Conservation (phyloP, 1,140 invertebrate species). For the Archivesica marissinica region DNA sequence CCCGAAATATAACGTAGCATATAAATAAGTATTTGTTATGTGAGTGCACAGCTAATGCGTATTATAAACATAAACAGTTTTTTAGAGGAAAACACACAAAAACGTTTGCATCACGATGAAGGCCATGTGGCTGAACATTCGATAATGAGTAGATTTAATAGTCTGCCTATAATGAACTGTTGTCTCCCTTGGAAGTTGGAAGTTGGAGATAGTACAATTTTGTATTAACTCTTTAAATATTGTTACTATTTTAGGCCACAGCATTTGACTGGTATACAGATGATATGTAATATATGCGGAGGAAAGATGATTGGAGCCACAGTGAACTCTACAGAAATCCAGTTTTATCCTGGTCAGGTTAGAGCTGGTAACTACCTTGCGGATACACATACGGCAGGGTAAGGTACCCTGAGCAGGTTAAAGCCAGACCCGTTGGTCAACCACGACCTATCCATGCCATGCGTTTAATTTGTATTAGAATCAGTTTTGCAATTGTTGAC, state of each 20-base stretch:
- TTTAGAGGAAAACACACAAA: not conserved
- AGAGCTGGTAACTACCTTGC: constrained; percentile 87
- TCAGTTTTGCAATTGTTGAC: too few species aligned
- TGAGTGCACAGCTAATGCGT: too few species aligned
- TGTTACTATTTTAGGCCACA: constrained; percentile 86
- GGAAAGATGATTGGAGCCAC: constrained; percentile 88
- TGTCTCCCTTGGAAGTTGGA: not conserved
- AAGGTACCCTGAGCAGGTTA: too few species aligned
- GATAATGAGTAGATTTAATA: not conserved
- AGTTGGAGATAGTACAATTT: not conserved
- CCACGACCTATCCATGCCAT: too few species aligned
- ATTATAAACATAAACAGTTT: not conserved
- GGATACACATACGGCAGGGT: constrained; percentile 93
- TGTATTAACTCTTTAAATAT: not conserved
- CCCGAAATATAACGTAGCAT: too few species aligned
- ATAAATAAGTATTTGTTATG: too few species aligned
- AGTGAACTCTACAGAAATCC: constrained; percentile 90
- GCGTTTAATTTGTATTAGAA: too few species aligned
- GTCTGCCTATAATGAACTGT: not conserved
- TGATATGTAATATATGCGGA: constrained; percentile 89
- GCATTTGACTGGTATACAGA: constrained; percentile 92
- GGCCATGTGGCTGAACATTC: not conserved
- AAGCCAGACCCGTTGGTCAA: too few species aligned
- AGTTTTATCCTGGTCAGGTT: constrained; percentile 89
- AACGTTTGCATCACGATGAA: not conserved